These are phyloP conservation scores for Callipepla californica DNA, from an alignment of 2,113 vertebrate species.

Conservation along the genomic window DNA sequence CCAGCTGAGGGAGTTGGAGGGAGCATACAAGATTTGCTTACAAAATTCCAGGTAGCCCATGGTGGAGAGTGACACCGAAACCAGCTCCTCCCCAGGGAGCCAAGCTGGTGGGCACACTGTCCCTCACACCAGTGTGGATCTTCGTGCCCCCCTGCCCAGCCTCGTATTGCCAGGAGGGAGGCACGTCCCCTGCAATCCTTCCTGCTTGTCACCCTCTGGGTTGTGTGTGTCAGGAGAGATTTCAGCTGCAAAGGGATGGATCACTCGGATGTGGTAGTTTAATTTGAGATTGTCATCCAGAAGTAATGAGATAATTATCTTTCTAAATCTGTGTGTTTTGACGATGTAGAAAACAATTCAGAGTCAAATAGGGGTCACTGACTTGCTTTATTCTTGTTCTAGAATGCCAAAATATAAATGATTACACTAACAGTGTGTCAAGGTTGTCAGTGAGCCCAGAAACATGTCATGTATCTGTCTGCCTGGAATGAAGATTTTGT, in stretches of 20 bases:
- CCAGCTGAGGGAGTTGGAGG: background rate
- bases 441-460: background rate
- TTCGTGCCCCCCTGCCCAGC: background rate
- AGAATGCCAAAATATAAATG: background rate
- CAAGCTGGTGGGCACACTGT: background rate
- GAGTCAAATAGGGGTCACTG: background rate
- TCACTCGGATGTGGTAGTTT: background rate
- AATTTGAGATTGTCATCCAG: background rate
- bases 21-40: background rate
- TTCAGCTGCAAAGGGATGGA: background rate
- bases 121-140: background rate
- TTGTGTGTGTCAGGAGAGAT: background rate
- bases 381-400: constrained; percentile 20
- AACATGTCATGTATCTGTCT: background rate
- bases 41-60: background rate
- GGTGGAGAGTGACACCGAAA: background rate
- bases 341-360: background rate
- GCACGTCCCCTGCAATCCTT: background rate
- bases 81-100: background rate
- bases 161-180: background rate
- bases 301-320: background rate
- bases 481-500: background rate
- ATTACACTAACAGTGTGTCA: background rate
- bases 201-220: background rate
- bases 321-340: constrained; percentile 1